phyloP scores from a whole-genome alignment of 2,797 vertebrate genomes.

The Arnoldichthys spilopterus region DNA sequence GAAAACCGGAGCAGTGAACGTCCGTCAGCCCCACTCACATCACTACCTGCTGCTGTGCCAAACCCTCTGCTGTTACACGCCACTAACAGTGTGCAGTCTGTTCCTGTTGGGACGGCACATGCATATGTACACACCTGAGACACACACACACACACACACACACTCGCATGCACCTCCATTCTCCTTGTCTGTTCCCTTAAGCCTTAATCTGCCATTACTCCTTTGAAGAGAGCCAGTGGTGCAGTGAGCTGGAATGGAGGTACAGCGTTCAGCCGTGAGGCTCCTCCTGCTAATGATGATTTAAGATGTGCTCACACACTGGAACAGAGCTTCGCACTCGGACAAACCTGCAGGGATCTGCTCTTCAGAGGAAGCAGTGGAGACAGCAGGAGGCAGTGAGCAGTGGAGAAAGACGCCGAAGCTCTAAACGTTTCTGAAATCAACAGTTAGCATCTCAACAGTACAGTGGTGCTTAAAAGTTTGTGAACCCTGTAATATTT shows the following conservation, averaged over 20 bases:
- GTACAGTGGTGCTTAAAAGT: too few relatives aligned
- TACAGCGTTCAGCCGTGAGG: slow-evolving; percentile 68
- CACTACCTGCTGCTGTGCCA: slow-evolving; percentile 60
- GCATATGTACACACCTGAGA: neutral
- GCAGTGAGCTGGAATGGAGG: slow-evolving; percentile 78
- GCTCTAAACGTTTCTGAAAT: neutral
- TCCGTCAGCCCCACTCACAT: slow-evolving; percentile 18
- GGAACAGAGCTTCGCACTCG: slow-evolving; percentile 25
- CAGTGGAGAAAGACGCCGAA: neutral
- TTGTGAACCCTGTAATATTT: neutral
- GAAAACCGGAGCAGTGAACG: slow-evolving; percentile 56
- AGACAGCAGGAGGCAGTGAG: neutral
- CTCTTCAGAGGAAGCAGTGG: neutral
- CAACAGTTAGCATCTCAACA: too few relatives aligned
- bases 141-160: neutral
- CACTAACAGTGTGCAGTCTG: slow-evolving; percentile 53
- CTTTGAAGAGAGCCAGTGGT: slow-evolving; percentile 77
- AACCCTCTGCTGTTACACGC: slow-evolving; percentile 53
- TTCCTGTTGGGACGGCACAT: slow-evolving; percentile 49
- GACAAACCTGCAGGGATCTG: slow-evolving; percentile 12
- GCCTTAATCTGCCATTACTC: slow-evolving; percentile 75
- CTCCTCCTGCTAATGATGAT: slow-evolving; percentile 64
- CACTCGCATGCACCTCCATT: slow-evolving; percentile 44
- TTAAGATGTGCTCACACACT: slow-evolving; percentile 55
- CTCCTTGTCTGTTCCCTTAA: slow-evolving; percentile 71